Conservation (phyloP, 2,113 vertebrate species). For the Nanorana parkeri region DNA sequence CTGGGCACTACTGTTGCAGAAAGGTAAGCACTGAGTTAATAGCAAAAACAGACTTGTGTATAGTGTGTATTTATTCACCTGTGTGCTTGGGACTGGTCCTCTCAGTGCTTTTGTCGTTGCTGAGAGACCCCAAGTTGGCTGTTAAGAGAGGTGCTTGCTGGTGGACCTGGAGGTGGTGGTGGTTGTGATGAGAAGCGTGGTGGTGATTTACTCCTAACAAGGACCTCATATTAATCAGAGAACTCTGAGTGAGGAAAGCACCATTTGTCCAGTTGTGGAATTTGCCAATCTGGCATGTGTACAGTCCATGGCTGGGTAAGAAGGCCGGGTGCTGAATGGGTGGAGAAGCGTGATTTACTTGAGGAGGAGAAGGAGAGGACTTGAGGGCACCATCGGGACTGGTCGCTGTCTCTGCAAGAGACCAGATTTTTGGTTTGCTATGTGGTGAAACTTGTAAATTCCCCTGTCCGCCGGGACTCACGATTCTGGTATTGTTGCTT, state of each 20-base stretch:
- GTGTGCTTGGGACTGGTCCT: constrained; percentile 92
- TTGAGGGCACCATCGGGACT: constrained; percentile 91
- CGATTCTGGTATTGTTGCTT: constrained; percentile 78
- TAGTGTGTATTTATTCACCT: constrained; percentile 74
- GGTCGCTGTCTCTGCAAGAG: constrained; percentile 95
- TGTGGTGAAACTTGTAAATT: constrained; percentile 84
- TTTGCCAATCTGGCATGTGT: constrained; percentile 98
- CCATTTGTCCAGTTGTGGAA: constrained; percentile 99
- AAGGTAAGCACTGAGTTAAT: too few species aligned
- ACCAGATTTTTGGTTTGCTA: constrained; percentile 99
- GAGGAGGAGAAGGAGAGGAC: constrained; percentile 80
- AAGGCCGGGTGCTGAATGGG: constrained; percentile 89
- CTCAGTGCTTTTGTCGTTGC: constrained; percentile 81
- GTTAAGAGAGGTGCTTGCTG: constrained; percentile 81
- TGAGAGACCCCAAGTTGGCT: constrained; percentile 77
- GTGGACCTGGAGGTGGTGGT: constrained; percentile 76
- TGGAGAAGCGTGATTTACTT: constrained; percentile 76
- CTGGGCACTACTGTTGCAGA: background rate
- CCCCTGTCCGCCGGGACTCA: constrained; percentile 80
- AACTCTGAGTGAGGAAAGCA: constrained; percentile 94
- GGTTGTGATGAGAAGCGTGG: constrained; percentile 77
- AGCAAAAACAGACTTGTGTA: background rate
- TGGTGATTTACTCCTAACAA: constrained; percentile 91
- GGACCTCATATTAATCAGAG: constrained; percentile 92
- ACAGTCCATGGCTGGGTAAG: constrained; percentile 96